Percentiles rank a stretch among this genome's conserved stretches.
These are phyloP conservation scores for Zoanthus solanderi DNA, from an alignment of 92 coral and sea anemone species.

Conservation along the genomic window DNA sequence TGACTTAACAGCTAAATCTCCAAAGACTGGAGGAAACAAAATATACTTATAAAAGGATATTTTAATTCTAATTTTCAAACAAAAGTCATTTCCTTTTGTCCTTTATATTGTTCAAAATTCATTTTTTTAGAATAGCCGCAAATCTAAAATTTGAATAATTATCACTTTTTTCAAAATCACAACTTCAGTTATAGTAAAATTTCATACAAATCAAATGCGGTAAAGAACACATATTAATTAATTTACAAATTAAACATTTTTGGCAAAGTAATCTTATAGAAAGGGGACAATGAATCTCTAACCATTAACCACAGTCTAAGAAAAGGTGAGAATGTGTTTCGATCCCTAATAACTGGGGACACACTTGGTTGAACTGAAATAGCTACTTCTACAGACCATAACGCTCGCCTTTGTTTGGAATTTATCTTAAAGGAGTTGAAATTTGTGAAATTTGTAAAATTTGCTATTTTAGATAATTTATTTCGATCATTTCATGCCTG, in stretches of 20 bases:
- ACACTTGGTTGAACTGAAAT: conserved; percentile 33
- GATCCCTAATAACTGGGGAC: neutral
- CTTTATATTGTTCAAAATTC: neutral
- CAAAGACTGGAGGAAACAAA: neutral
- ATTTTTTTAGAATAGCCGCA: conserved; percentile 7
- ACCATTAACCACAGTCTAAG: too few species aligned
- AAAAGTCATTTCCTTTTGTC: conserved; percentile 1
- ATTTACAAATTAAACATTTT: too few species aligned
- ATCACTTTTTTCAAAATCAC: conserved; percentile 6
- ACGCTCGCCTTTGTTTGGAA: conserved; percentile 1
- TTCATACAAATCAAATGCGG: neutral
- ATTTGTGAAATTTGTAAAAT: conserved; percentile 30
- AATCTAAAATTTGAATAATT: neutral
- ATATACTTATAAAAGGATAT: neutral
- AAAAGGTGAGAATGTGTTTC: neutral
- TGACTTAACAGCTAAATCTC: neutral
- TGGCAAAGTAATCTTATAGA: too few species aligned
- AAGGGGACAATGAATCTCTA: too few species aligned
- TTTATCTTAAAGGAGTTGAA: conserved; percentile 10
- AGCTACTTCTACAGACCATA: neutral
- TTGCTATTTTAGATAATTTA: neutral
- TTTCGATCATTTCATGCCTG: neutral
- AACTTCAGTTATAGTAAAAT: neutral
- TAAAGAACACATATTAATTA: too few species aligned
- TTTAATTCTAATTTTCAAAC: conserved; percentile 11